Evolutionary conservation across 1,140 invertebrate species (phyloP).

Genomic region (Hylaeus anthracinus): DNA sequence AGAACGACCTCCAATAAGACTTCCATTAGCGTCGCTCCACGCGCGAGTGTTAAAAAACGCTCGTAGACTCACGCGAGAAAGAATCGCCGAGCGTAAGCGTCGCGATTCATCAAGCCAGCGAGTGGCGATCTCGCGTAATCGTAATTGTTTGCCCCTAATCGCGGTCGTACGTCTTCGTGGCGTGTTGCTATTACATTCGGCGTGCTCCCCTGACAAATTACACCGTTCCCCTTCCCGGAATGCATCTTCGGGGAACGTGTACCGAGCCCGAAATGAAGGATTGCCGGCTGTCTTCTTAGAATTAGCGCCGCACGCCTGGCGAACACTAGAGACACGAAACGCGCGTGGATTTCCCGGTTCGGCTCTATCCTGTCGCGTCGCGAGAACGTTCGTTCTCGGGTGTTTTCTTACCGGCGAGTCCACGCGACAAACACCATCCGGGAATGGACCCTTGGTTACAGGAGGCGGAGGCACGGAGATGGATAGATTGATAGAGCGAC

Average conservation of each 20-base stretch:
- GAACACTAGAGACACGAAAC: too few species aligned
- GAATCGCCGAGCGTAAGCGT: not conserved
- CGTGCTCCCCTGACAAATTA: constrained; percentile 36
- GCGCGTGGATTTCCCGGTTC: too few species aligned
- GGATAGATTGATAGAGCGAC: constrained; percentile 5
- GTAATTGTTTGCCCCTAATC: constrained; percentile 35
- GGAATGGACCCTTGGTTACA: too few species aligned
- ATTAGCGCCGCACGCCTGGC: not conserved
- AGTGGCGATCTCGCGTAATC: constrained; percentile 24
- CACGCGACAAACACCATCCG: too few species aligned
- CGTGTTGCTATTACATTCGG: constrained; percentile 36
- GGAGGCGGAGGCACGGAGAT: not conserved
- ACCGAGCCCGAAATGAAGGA: constrained; percentile 28
- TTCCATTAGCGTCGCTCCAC: too few species aligned
- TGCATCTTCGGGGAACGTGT: constrained; percentile 6
- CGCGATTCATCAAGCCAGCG: constrained; percentile 24
- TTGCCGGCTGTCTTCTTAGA: constrained; percentile 25
- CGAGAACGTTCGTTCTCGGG: too few species aligned
- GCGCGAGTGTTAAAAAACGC: not conserved
- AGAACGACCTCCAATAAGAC: too few species aligned
- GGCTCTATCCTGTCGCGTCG: too few species aligned
- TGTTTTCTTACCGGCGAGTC: too few species aligned
- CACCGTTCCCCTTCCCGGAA: constrained; percentile 8
- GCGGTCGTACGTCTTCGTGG: constrained; percentile 30
- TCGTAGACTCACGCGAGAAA: not conserved